phyloP scores from a whole-genome alignment of 2,797 vertebrate genomes.

The Sebastes steindachneri region DNA sequence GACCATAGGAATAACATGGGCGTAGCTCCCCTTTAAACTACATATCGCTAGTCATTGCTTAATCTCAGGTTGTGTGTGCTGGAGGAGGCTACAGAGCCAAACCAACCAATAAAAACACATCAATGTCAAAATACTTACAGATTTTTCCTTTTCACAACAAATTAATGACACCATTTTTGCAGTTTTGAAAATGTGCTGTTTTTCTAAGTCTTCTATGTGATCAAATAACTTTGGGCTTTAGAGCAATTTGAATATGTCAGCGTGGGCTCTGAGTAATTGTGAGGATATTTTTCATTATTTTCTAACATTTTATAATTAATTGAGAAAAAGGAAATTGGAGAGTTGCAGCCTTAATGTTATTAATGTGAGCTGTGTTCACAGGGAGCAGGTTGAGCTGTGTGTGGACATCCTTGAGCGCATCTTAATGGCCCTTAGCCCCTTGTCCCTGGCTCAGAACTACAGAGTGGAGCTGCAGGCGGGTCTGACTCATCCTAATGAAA shows the following conservation, averaged over 20 bases:
- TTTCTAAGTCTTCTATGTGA: background rate
- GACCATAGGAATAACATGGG: too few species aligned
- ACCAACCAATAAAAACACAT: background rate
- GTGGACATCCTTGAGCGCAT: constrained; percentile 91
- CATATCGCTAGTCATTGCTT: background rate
- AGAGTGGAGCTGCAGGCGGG: constrained; percentile 87
- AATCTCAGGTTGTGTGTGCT: too few species aligned
- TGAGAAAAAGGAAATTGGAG: background rate
- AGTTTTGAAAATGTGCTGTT: background rate
- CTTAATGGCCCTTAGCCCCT: constrained; percentile 88
- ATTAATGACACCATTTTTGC: background rate
- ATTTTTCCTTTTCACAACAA: background rate
- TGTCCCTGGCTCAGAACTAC: constrained; percentile 86
- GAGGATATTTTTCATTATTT: background rate
- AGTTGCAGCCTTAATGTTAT: background rate
- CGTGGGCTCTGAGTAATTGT: background rate
- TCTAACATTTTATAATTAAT: background rate
- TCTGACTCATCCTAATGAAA: constrained; percentile 87
- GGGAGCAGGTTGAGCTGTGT: constrained; percentile 90
- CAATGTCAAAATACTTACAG: background rate
- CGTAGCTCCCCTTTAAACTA: too few species aligned
- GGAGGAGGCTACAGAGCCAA: background rate
- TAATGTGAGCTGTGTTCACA: constrained; percentile 62
- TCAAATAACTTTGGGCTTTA: background rate
- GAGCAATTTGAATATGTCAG: background rate